phyloP scores from a whole-genome alignment of 2,113 vertebrate species.

The Oreochromis tanganicae region DNA sequence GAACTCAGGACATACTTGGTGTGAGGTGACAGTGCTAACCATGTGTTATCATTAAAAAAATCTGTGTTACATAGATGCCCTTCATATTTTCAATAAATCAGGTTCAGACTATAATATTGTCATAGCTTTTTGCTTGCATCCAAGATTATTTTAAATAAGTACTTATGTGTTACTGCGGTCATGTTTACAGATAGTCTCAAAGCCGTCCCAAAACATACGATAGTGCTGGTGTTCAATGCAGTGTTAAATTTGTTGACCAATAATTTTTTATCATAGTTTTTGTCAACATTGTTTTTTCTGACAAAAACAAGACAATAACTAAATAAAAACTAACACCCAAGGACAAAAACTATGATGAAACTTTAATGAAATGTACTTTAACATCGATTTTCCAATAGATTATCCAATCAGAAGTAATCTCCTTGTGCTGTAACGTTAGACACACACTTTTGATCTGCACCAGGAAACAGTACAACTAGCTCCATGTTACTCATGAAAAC shows the following conservation, averaged over 20 bases:
- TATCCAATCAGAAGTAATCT: background rate
- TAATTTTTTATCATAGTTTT: background rate
- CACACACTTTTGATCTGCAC: background rate
- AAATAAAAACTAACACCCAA: background rate
- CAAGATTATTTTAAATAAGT: background rate
- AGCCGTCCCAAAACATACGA: background rate
- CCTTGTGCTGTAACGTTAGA: background rate
- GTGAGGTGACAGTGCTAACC: background rate
- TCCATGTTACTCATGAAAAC: background rate
- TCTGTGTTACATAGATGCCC: background rate
- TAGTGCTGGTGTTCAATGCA: background rate
- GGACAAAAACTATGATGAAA: background rate
- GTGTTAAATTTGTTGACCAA: background rate
- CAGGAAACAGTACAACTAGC: background rate
- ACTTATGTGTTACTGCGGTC: background rate
- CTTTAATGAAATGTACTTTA: background rate
- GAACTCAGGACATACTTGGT: background rate
- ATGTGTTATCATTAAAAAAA: background rate
- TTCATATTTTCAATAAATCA: background rate
- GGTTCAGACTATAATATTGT: background rate
- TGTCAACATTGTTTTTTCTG: background rate
- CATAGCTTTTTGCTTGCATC: background rate
- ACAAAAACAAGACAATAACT: background rate
- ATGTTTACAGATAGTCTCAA: background rate
- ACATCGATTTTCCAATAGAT: background rate